Evolutionary conservation across 37 sponge, comb jelly and placozoan species (phyloP).

Genomic region (Beroe ovata): DNA sequence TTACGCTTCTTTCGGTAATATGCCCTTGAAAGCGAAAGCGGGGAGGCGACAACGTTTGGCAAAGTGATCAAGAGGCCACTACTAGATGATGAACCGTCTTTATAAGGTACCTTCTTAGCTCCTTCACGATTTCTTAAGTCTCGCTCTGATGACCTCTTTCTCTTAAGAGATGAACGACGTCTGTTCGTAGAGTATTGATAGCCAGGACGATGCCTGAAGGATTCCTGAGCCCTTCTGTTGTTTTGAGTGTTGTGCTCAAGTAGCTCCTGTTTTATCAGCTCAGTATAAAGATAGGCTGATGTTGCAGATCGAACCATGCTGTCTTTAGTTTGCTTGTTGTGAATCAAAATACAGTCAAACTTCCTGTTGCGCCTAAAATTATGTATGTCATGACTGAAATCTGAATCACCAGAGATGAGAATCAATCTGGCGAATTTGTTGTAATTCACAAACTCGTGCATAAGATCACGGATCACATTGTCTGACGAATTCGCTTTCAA

Average conservation of each 20-base stretch:
- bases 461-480: constrained; percentile 21
- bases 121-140: too few species aligned
- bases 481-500: constrained; percentile 41
- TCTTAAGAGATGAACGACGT: background rate
- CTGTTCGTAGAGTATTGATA: background rate
- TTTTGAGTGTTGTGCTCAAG: background rate
- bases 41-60: background rate
- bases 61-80: background rate
- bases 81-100: background rate
- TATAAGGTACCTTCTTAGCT: background rate
- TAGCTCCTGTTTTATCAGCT: constrained; percentile 1
- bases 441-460: constrained; percentile 29
- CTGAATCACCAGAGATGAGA: constrained; percentile 44
- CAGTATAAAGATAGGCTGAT: constrained; percentile 29
- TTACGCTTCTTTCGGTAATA: constrained; percentile 30
- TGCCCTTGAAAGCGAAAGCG: background rate
- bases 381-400: constrained; percentile 49
- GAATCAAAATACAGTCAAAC: constrained; percentile 17
- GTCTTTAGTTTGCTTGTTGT: constrained; percentile 13
- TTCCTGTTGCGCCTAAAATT: constrained; percentile 9
- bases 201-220: too few species aligned
- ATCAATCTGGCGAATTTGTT: constrained; percentile 18
- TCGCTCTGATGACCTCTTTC: too few species aligned
- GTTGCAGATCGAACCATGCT: constrained; percentile 22
- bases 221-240: background rate